Percentiles rank a stretch among this genome's conserved stretches.
These are phyloP conservation scores for Tokudaia muenninki DNA, from an alignment of 2,797 vertebrate species.

Conservation along the genomic window DNA sequence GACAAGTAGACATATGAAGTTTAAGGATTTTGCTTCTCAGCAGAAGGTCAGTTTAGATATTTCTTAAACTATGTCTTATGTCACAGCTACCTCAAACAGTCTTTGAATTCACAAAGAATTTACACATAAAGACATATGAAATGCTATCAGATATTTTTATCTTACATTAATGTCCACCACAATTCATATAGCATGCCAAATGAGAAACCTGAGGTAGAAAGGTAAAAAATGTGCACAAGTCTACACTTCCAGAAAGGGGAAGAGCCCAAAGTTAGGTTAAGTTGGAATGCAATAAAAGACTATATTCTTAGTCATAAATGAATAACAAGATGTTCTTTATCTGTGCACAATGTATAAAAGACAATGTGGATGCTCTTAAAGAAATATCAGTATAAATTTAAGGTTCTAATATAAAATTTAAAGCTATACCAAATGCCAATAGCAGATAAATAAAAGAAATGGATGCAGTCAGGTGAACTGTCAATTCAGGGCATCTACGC, in stretches of 20 bases:
- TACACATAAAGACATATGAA: background rate
- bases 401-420: background rate
- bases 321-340: background rate
- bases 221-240: background rate
- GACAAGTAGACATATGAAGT: background rate
- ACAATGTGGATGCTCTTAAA: background rate
- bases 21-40: background rate
- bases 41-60: constrained; percentile 1
- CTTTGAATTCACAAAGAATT: constrained; percentile 14
- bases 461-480: background rate
- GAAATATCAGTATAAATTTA: background rate
- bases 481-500: background rate
- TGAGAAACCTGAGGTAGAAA: background rate
- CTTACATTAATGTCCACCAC: background rate
- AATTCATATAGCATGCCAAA: background rate
- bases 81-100: background rate
- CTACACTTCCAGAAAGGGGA: background rate
- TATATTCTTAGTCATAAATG: background rate
- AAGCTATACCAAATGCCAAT: background rate
- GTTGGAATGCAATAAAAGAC: background rate
- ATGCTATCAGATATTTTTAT: background rate
- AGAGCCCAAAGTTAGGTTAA: background rate
- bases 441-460: background rate
- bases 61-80: constrained; percentile 36
- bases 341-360: background rate